These are phyloP conservation scores for Netelia fuscicornis DNA, from an alignment of 2,888 invertebrate genomes.

Conservation along the genomic window DNA sequence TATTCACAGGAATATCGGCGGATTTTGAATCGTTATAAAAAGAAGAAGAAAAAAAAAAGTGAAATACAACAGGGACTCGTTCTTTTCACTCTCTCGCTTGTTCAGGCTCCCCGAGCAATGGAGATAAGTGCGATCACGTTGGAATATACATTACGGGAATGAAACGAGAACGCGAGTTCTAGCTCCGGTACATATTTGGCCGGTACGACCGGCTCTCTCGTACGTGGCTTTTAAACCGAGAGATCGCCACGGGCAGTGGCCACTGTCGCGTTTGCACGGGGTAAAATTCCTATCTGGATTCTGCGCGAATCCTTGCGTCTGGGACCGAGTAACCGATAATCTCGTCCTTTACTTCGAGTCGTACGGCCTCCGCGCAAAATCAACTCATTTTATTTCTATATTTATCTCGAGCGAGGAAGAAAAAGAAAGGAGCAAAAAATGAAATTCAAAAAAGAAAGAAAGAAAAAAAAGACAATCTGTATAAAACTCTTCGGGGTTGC, in stretches of 20 bases:
- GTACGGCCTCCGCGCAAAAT: conserved; percentile 30
- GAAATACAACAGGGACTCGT: conserved; percentile 21
- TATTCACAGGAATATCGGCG: conserved; percentile 28
- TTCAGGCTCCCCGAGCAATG: conserved; percentile 16
- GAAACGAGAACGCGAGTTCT: conserved; percentile 59
- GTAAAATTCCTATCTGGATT: conserved; percentile 60
- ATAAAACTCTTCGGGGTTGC: too few species aligned
- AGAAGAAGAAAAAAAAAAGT: not conserved
- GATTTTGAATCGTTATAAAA: not conserved
- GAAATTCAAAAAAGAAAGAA: not conserved
- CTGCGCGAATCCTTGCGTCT: conserved; percentile 58
- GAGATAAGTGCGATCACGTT: conserved; percentile 63
- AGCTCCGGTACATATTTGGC: conserved; percentile 65
- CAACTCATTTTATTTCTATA: conserved; percentile 31
- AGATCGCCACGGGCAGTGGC: conserved; percentile 25
- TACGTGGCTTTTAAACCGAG: conserved; percentile 3
- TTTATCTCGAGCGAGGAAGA: not conserved
- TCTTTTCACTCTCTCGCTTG: conserved; percentile 11
- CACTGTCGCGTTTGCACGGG: conserved; percentile 20
- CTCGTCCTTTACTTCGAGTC: conserved; percentile 26
- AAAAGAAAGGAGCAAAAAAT: not conserved
- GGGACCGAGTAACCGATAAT: conserved; percentile 61
- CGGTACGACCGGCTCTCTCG: conserved; percentile 25
- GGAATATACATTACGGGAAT: conserved; percentile 59
- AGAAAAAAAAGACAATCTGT: too few species aligned